phyloP scores from a whole-genome alignment of 2,113 vertebrate species.

The Collichthys lucidus region DNA sequence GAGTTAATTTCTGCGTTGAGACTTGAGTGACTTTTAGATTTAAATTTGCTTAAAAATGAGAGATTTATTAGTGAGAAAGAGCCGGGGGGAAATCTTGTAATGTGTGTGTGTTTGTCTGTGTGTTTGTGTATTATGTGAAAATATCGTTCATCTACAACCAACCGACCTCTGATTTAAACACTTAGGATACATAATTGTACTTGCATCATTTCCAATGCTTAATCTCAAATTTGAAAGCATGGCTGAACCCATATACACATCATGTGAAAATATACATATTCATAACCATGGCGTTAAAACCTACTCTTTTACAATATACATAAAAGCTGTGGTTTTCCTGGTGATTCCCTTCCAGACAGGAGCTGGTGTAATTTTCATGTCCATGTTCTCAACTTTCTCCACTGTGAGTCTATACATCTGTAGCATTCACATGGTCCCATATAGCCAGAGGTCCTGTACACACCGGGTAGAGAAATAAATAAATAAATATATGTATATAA shows the following conservation, averaged over 20 bases:
- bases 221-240: slow-evolving; percentile 42
- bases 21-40: slow-evolving; percentile 52
- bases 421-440: slow-evolving; percentile 67
- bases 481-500: slow-evolving; percentile 84
- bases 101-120: slow-evolving; percentile 23
- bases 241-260: slow-evolving; percentile 53
- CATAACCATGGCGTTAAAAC: slow-evolving; percentile 51
- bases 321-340: slow-evolving; percentile 58
- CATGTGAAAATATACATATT: slow-evolving; percentile 71
- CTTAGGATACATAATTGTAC: slow-evolving; percentile 35
- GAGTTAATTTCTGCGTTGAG: slow-evolving; percentile 34
- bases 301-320: slow-evolving; percentile 49
- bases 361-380: slow-evolving; percentile 53
- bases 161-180: slow-evolving; percentile 40
- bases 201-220: slow-evolving; percentile 48
- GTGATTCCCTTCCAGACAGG: slow-evolving; percentile 57
- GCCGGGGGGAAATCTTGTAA: slow-evolving; percentile 23
- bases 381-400: slow-evolving; percentile 35
- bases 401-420: slow-evolving; percentile 57
- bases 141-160: slow-evolving; percentile 30
- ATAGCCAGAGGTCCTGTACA: slow-evolving; percentile 71
- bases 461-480: slow-evolving; percentile 75
- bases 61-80: slow-evolving; percentile 50
- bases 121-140: slow-evolving; percentile 26
- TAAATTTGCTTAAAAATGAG: slow-evolving; percentile 37